Evolutionary conservation across 1,140 invertebrate species (phyloP).

Genomic region (Platyscapa corneri): DNA sequence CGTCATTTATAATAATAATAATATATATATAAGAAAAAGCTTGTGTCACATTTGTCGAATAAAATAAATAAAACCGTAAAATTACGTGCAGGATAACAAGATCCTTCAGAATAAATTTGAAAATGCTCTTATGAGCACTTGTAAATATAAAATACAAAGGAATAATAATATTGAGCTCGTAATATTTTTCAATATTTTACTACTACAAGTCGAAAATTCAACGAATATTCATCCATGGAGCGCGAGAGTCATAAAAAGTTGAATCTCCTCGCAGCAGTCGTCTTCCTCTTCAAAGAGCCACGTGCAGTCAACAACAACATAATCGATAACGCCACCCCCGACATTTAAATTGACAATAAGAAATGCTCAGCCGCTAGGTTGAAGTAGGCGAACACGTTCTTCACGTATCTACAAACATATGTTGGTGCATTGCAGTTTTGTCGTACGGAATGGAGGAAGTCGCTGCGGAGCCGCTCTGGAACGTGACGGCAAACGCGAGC

Average conservation of each 20-base stretch:
- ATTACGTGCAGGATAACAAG: not conserved
- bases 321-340: not conserved
- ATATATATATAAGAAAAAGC: no score
- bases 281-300: not conserved
- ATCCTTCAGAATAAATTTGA: not conserved
- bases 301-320: not conserved
- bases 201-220: not conserved
- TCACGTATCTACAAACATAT: not conserved
- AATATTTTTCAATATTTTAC: not conserved
- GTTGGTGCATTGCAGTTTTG: slow-evolving; percentile 62
- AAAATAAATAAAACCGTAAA: not conserved
- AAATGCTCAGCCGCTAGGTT: not conserved
- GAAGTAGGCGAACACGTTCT: not conserved
- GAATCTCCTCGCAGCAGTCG: not conserved
- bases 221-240: not conserved
- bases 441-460: slow-evolving; percentile 67
- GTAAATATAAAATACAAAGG: not conserved
- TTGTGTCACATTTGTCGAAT: not conserved
- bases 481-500: slow-evolving; percentile 62
- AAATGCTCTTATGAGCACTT: not conserved
- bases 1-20: no score
- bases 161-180: not conserved
- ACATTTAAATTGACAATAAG: not conserved
- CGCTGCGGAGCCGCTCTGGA: slow-evolving; percentile 56
- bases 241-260: not conserved